phyloP scores from a whole-genome alignment of 2,797 vertebrate species.

The Dendrocincla tyrannina region DNA sequence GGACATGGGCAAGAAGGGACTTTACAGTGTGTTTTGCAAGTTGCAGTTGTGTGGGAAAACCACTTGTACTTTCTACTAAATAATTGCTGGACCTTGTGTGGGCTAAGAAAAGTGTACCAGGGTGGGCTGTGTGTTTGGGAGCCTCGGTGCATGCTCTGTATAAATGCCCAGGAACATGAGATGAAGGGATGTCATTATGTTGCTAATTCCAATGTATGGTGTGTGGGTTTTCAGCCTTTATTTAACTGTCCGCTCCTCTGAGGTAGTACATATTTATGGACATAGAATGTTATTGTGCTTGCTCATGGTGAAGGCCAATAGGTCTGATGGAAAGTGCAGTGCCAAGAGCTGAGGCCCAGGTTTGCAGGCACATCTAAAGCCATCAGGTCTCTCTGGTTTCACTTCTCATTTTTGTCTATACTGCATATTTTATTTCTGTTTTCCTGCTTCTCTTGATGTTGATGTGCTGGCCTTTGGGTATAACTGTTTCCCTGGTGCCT shows the following conservation, averaged over 20 bases:
- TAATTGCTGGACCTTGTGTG: neutral
- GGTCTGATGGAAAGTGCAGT: neutral
- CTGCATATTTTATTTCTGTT: neutral
- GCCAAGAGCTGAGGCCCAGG: neutral
- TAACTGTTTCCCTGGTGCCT: neutral
- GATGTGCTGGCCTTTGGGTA: neutral
- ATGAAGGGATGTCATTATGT: neutral
- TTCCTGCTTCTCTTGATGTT: neutral
- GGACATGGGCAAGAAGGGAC: neutral
- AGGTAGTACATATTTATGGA: neutral
- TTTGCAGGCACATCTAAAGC: neutral
- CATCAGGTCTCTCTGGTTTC: neutral
- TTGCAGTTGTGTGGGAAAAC: neutral
- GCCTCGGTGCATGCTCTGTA: neutral
- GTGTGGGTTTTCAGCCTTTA: neutral
- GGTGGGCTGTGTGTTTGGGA: neutral
- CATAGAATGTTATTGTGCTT: neutral
- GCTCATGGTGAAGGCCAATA: neutral
- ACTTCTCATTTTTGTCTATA: neutral
- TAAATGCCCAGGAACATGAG: neutral
- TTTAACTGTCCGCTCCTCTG: neutral
- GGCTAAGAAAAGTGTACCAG: neutral
- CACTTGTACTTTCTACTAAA: neutral
- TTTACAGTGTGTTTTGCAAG: neutral
- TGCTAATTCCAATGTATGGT: neutral